Evolutionary conservation across 2,113 vertebrate species (phyloP).

Genomic region (Cettia cetti): DNA sequence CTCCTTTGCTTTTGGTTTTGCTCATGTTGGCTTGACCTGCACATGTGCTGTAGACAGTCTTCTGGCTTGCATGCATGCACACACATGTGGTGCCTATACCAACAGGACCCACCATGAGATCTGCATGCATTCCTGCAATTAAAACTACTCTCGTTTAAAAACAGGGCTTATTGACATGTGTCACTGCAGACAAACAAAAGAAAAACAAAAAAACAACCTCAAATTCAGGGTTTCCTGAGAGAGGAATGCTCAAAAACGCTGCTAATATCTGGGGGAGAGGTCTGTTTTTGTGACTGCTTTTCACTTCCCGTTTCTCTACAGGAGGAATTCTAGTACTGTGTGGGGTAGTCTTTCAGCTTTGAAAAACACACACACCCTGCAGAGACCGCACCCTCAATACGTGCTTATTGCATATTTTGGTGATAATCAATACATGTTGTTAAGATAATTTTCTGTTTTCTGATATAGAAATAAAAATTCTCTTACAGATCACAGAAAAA

Average conservation of each 20-base stretch:
- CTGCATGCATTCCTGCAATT: not conserved
- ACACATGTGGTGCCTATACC: not conserved
- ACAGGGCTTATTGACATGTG: not conserved
- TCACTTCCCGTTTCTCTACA: not conserved
- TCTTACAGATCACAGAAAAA: not conserved
- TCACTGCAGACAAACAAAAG: not conserved
- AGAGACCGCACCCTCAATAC: not conserved
- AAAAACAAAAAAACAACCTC: not conserved
- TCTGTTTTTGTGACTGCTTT: not conserved
- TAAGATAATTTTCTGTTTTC: not conserved
- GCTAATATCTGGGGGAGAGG: not conserved
- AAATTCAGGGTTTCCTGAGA: not conserved
- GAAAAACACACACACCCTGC: not conserved
- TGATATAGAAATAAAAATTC: not conserved
- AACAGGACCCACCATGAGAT: not conserved
- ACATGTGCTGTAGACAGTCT: slow-evolving; percentile 10
- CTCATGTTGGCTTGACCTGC: slow-evolving; percentile 20
- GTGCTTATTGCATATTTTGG: not conserved
- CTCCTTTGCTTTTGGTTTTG: slow-evolving; percentile 43
- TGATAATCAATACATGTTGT: not conserved
- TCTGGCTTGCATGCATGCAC: not conserved
- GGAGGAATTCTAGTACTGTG: not conserved
- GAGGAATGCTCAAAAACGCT: not conserved
- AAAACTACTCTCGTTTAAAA: not conserved
- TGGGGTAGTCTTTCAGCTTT: not conserved